These are phyloP conservation scores for Epirrhoe alternata DNA, from an alignment of 2,888 invertebrate species.

Conservation along the genomic window DNA sequence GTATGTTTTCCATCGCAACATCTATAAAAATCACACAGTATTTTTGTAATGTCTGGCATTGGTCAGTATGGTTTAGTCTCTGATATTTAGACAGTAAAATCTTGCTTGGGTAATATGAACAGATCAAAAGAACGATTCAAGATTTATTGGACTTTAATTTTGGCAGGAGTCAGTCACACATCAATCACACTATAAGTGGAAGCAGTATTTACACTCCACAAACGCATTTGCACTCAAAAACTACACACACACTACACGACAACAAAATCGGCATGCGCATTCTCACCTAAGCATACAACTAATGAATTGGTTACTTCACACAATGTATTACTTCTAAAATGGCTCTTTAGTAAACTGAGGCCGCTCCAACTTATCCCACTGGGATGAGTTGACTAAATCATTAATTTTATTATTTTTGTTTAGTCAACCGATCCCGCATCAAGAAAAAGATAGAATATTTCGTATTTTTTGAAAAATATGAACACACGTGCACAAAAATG, in stretches of 20 bases:
- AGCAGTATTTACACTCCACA: neutral
- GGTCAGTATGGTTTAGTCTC: conserved; percentile 6
- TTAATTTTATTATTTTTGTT: no score
- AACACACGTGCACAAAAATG: no score
- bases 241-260: neutral
- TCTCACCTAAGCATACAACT: no score
- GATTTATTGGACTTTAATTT: conserved; percentile 13
- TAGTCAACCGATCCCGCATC: no score
- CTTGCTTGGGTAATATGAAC: conserved; percentile 13
- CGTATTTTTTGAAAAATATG: no score
- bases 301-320: no score
- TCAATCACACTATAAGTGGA: conserved; percentile 1
- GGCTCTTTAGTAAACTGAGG: no score
- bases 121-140: conserved; percentile 24
- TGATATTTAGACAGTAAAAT: conserved; percentile 19
- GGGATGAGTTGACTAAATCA: no score
- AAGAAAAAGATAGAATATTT: no score
- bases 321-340: no score
- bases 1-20: neutral
- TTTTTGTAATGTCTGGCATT: conserved; percentile 12
- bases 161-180: conserved; percentile 15
- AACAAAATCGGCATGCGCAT: no score
- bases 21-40: conserved; percentile 4
- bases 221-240: neutral
- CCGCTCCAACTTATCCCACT: no score